Base-by-base conservation (phyloP, 2,113 vertebrate species). In the Petroica traversi region DNA sequence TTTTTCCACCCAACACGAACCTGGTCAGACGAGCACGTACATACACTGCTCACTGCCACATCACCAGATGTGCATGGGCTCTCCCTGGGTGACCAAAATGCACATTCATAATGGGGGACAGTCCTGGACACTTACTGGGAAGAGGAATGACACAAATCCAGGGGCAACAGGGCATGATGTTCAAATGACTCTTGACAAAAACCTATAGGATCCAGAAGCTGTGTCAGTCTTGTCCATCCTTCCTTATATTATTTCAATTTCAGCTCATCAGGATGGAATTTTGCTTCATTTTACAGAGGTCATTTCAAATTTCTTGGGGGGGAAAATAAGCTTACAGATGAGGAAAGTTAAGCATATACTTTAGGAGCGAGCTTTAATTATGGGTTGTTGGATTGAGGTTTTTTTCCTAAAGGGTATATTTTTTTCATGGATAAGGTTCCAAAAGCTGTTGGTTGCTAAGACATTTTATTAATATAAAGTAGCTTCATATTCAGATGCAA, bases 1-100 rank as follows among this genome's bases (percentile, higher is more conserved):
- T 71, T 28, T 84, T 81, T 77, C 46, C 75, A 63, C 12, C 3
- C 9, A 31, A 28, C 38, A 41, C 1, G 0, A 7, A n/a, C 8
- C 22, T 51, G 40, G 40, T 25, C 38, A 78, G 59, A 25, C 5
- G 29, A 80, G 28, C 18, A 4, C 0, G 0, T 38, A 18, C 2
- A 5, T 8, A 14, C 5, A 1, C 67, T 48, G 40, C 77, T 84
- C 41, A 18, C 38, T 63, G 83, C 26, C 58, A 25, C 3, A 4
- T 19, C n/a, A 66, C 9, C 49, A 87, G 45, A 43, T 9, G 28
- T 5, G 0, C 8, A 9, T 0, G 16, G 14, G 19, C 14, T 66
- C 66, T 12, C 31, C 26, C 43, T 63, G 16, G 9, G 14, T 59
- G 52, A 55, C 31, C 26, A 71, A 64, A 90, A 67, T 10, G 19